Base-by-base conservation (phyloP, 2,888 invertebrate genomes). In the Hirtodrosophila confusa region DNA sequence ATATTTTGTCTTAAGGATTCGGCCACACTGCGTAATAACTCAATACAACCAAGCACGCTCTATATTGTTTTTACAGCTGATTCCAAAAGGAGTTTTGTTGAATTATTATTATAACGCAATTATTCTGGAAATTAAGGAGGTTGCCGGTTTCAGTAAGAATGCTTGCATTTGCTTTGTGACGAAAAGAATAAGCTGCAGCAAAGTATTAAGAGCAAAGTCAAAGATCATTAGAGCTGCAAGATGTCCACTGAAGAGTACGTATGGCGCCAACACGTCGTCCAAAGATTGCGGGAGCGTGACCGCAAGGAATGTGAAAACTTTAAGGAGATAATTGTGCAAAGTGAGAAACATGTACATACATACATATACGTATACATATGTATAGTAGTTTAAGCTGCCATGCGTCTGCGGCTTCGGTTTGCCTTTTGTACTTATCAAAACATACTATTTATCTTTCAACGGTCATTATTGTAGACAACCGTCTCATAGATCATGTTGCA, bases 401-500 rank as follows among this genome's bases (percentile, higher is more conserved):
- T 37, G 10, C 23, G 12, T 17, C 10, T 29, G 41, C 47, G 11
- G n/a, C 17, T 6, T 37, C 12, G 47, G 4, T 11, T 39, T 36
- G 23, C 27, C 6, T 36, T n/a, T 37, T 29, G 43, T 35, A 43
- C 41, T 47, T 33, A 50, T 24, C 11, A 29, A 29, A 35, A 57
- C 27, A 40, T 17, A 33, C 11, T 9, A 37, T 48, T 53, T 35
- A 27, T 43, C 5, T 48, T 31, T 11, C 33, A 27, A 11, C 9
- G 39, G 36, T 10, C 29, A 27, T 7, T 39, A 33, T 71, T 93
- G 64, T 92, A 97, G 98, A 98, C 92, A 97, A 96, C 91, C 94
- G 95, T 78, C 92, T 98, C 45, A 96, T 97, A 91, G 98, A 98
- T 90, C 95, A 93, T 91, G 94, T 95, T 23, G 96, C 96, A 84